phyloP scores from a whole-genome alignment of 2,113 vertebrate species.

The Mus spicilegus region DNA sequence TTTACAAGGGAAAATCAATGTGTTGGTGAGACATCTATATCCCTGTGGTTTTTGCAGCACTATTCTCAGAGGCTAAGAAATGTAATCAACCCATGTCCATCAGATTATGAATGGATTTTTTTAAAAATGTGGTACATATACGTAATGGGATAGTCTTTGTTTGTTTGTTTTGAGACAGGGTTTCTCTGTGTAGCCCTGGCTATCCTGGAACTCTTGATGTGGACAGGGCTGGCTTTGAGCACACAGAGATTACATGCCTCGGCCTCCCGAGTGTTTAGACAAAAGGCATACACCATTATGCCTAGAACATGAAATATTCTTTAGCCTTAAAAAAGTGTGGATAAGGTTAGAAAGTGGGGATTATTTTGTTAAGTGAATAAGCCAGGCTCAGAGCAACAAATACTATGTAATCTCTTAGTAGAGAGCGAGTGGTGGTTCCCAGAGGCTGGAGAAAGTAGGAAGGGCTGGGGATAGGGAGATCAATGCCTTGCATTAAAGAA shows the following conservation, averaged over 20 bases:
- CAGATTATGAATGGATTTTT: not conserved
- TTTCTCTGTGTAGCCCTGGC: not conserved
- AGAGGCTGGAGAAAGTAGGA: not conserved
- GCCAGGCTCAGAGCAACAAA: not conserved
- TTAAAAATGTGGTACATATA: not conserved
- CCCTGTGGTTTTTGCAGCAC: not conserved
- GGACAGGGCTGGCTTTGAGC: not conserved
- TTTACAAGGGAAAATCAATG: not conserved
- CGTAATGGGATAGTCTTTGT: not conserved
- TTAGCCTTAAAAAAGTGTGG: not conserved
- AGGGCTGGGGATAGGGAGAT: not conserved
- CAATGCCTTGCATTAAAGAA: not conserved
- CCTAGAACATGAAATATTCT: not conserved
- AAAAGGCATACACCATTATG: not conserved
- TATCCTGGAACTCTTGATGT: not conserved
- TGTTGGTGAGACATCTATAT: not conserved
- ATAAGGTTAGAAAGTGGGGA: not conserved
- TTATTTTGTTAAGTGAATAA: not conserved
- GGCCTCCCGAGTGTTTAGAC: not conserved
- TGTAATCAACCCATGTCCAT: not conserved
- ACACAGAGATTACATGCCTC: not conserved
- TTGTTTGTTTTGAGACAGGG: not conserved
- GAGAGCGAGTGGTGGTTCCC: not conserved
- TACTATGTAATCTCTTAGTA: not conserved
- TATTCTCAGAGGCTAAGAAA: not conserved